A percentile compares a stretch with the other conserved stretches of the same genome.
phyloP scores from a whole-genome alignment of 1,140 invertebrate species.

The Chironomus tepperi region DNA sequence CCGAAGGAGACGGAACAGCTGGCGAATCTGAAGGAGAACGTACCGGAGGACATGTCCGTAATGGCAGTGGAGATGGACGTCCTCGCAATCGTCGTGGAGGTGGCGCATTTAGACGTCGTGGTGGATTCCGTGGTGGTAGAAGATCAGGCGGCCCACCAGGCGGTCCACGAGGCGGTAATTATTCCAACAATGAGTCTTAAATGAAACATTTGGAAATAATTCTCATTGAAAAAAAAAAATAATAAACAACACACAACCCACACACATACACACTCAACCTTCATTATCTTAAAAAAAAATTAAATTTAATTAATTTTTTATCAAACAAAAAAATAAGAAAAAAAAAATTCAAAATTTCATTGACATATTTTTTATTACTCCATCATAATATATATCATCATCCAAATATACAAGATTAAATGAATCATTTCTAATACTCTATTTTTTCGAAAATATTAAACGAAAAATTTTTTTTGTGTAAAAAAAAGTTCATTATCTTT shows the following conservation, averaged over 20 bases:
- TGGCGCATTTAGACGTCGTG: conserved; percentile 49
- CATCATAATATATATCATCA: not conserved
- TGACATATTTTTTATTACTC: not conserved
- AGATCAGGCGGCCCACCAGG: conserved; percentile 33
- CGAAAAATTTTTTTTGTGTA: too few relatives aligned
- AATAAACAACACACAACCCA: not conserved
- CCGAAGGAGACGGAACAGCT: conserved; percentile 4
- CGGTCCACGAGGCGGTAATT: conserved; percentile 49
- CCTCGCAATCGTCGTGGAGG: conserved; percentile 38
- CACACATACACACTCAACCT: not conserved
- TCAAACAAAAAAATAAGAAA: too few relatives aligned
- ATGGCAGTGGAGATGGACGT: conserved; percentile 32
- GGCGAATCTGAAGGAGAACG: conserved; percentile 30
- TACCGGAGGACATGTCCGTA: conserved; percentile 26
- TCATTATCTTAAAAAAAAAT: not conserved
- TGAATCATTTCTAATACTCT: not conserved
- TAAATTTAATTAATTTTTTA: conserved; percentile 9
- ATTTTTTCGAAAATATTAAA: too few relatives aligned
- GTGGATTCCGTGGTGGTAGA: conserved; percentile 43
- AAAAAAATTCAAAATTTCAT: not conserved
- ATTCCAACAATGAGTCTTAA: conserved; percentile 27
- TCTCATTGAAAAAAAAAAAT: not conserved
- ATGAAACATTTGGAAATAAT: not conserved
- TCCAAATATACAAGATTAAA: not conserved
- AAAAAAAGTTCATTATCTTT: not conserved